Evolutionary conservation across 2,797 vertebrate genomes (phyloP), one percentile per base, ranked within the genome.

Genomic region (Sebastes aleutianus): DNA sequence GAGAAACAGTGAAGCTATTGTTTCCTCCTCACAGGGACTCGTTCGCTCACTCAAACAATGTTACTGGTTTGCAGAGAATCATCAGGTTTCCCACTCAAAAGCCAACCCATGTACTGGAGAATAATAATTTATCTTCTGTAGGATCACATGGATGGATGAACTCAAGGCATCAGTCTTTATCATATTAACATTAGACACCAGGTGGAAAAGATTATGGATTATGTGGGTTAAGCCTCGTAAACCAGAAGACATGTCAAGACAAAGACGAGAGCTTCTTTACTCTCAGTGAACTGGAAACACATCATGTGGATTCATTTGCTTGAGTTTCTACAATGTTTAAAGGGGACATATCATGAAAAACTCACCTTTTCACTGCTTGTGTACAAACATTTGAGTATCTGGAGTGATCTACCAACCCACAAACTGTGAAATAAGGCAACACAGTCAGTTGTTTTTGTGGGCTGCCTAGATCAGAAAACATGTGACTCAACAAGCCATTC

Each of bases 1-100:
- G 11, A 67, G 47, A 64, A 22, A 91, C 79, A 82, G 76, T 61
- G 20, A 71, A 67, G 14, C 43, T 64, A 78, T 79, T 87, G 85
- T 83, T 82, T 62, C 20, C 57, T 75, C 58, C 11, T 70, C 68
- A 18, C 36, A 18, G 36, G 39, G 85, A 76, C 50, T 79, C 61
- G 20, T 2, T 72, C 11, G 2, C 66, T 78, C 62, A 32, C 26
- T 64, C 10, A 26, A 66, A 79, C 66, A 76, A 54, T 64, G 58
- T 58, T 74, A 36, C 39, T 57, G 73, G 56, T 77, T 66, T 76
- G 31, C 53, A 78, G 47, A 74, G 14, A 54, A 50, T 56, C n/a
- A 34, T 18, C 26, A 57, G 10, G 29, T 62, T 54, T 62, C 26
- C 22, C 34, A 26, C 6, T 65, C 36, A 22, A 59, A 81, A 75